Evolutionary conservation across 2,113 vertebrate species (phyloP).

Genomic region (Steatornis caripensis): DNA sequence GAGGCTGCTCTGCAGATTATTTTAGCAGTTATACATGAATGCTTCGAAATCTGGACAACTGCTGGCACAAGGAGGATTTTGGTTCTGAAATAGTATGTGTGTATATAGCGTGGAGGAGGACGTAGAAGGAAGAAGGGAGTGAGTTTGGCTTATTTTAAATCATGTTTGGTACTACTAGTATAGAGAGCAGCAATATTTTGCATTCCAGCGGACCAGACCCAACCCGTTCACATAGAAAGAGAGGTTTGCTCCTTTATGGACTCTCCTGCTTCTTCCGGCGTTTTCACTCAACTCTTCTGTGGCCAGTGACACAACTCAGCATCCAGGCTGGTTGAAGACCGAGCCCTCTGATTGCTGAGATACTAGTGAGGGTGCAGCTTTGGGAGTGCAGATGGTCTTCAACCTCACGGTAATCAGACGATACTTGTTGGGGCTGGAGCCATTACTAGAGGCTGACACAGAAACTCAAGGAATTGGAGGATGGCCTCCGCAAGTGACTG

Average conservation of each 20-base stretch:
- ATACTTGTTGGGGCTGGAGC: not conserved
- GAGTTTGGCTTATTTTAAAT: not conserved
- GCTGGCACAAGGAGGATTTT: not conserved
- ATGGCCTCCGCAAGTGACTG: accelerated
- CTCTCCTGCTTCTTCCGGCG: not conserved
- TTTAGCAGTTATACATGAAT: not conserved
- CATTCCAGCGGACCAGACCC: not conserved
- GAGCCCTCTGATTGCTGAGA: not conserved
- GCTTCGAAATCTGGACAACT: not conserved
- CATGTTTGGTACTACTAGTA: not conserved
- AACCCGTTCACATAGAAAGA: not conserved
- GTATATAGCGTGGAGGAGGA: not conserved
- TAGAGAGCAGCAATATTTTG: not conserved
- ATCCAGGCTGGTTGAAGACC: not conserved
- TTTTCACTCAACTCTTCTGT: not conserved
- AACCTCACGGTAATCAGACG: not conserved
- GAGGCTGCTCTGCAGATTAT: not conserved
- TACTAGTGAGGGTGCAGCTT: not conserved
- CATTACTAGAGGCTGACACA: not conserved
- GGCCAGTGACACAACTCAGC: not conserved
- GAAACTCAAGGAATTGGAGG: not conserved
- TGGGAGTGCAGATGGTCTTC: not conserved
- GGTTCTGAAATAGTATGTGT: not conserved
- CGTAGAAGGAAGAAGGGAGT: not conserved
- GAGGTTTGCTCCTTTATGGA: not conserved